Base-by-base conservation (phyloP, 2,888 invertebrate genomes). In the Euclidia mi region DNA sequence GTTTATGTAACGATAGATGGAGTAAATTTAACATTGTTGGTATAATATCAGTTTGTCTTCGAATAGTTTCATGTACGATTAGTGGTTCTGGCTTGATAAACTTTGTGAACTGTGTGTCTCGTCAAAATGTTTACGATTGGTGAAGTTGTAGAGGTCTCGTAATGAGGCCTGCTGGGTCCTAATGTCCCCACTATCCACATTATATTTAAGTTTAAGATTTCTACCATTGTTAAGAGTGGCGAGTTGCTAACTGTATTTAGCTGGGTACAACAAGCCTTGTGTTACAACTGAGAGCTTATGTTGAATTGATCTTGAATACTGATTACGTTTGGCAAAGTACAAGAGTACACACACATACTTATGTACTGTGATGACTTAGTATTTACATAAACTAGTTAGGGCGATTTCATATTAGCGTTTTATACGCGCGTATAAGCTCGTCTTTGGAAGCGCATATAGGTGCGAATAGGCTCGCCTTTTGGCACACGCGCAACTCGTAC, bases 141-240 rank as follows among this genome's bases (percentile, higher is more conserved):
- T 65, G 63, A 76, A 79, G 73, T 79, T 74, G 70, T 69, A 51
- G 71, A 66, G 76, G 69, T 75, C 72, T 69, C 67, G 56, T 78
- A 82, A 77, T 75, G 81, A 78, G 75, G 43, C 55, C 52, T 50
- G 58, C 56, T 66, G 53, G 56, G 55, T 65, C 63, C 68, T 76
- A 81, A 83, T 80, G 72, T 66, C 51, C 55, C 59, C 81, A 82
- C 75, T 82, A 81, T 77, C 64, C 63, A 65, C 76, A 82, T 81
- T 78, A 76, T 71, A 80, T 78, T 76, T 71, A 69, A 78, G 70
- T 79, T 78, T 64, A 72, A 73, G 65, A 74, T 78, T 74, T 67
- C 63, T 57, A 43, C 41, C 51, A 62, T 68, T 61, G 56, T 64
- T 55, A 48, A 35, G 57, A 53, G 46, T 58, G 52, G 52, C 44